A percentile compares a stretch with the other conserved stretches of the same genome.
Evolutionary conservation across 2,113 vertebrate species (phyloP).

Genomic region (Cyanoramphus novaezelandiae): DNA sequence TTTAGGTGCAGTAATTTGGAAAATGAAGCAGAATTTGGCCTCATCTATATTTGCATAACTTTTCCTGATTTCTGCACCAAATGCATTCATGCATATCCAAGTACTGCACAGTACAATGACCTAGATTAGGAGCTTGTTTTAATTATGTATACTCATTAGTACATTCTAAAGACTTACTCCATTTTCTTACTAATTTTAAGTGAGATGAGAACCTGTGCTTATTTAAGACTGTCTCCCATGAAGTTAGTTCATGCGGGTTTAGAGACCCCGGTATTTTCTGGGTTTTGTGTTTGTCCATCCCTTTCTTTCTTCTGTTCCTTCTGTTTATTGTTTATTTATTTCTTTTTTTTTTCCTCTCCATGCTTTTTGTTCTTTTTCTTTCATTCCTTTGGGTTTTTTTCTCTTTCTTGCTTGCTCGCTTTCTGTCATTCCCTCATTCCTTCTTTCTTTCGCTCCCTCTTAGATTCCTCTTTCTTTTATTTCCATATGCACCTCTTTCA

Average conservation of each 20-base stretch:
- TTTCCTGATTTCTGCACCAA: neutral
- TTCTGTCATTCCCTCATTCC: neutral
- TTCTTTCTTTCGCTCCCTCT: neutral
- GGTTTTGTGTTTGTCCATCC: neutral
- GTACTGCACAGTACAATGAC: neutral
- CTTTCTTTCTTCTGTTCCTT: neutral
- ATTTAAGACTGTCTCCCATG: neutral
- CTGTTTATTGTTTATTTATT: neutral
- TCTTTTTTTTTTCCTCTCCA: neutral
- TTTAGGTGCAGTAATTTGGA: neutral
- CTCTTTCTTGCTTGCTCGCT: too few species aligned
- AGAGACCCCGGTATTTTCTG: neutral
- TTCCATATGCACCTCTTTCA: neutral
- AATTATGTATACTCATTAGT: neutral
- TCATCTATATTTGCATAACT: neutral
- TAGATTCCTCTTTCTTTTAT: neutral
- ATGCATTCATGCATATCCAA: neutral
- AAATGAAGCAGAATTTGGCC: neutral
- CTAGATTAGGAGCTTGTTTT: conserved; percentile 32
- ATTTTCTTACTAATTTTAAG: neutral
- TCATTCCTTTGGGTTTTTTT: neutral
- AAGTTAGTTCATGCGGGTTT: neutral
- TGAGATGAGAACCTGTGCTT: neutral
- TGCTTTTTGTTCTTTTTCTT: neutral
- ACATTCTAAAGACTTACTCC: neutral